Evolutionary conservation across 2,888 invertebrate genomes (phyloP).

Genomic region (Eueremaeus valkanovi): DNA sequence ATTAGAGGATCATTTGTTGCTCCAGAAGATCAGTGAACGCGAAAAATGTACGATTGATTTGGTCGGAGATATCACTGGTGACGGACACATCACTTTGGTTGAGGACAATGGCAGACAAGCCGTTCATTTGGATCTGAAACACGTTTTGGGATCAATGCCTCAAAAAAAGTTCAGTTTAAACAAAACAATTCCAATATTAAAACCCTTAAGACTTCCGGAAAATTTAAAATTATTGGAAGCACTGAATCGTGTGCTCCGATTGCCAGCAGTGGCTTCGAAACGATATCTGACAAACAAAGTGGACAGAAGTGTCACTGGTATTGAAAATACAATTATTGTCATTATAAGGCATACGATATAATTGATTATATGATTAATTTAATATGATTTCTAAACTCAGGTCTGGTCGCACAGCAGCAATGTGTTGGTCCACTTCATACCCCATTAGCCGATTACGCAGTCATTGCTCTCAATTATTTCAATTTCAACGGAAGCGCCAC

Average conservation of each 20-base stretch:
- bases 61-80: slow-evolving; percentile 86
- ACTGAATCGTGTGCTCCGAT: slow-evolving; percentile 68
- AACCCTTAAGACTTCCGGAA: slow-evolving; percentile 45
- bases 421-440: slow-evolving; percentile 96
- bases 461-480: slow-evolving; percentile 75
- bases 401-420: slow-evolving; percentile 93
- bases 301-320: slow-evolving; percentile 47
- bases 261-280: slow-evolving; percentile 91
- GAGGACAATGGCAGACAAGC: slow-evolving; percentile 59
- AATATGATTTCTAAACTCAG: slow-evolving; percentile 59
- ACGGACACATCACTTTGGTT: slow-evolving; percentile 61
- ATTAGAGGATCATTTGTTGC: slow-evolving; percentile 61
- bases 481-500: slow-evolving; percentile 77
- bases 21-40: slow-evolving; percentile 69
- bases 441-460: slow-evolving; percentile 81
- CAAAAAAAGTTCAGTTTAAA: slow-evolving; percentile 66
- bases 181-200: slow-evolving; percentile 56
- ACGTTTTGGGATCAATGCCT: slow-evolving; percentile 84
- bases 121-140: slow-evolving; percentile 80
- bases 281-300: slow-evolving; percentile 86
- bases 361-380: too few species aligned
- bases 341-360: neutral
- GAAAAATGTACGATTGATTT: slow-evolving; percentile 90
- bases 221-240: slow-evolving; percentile 64
- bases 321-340: neutral